A percentile compares a stretch with the other conserved stretches of the same genome.
These are phyloP conservation scores for Meandrina meandrites DNA, from an alignment of 92 coral and sea anemone species.

Conservation along the genomic window DNA sequence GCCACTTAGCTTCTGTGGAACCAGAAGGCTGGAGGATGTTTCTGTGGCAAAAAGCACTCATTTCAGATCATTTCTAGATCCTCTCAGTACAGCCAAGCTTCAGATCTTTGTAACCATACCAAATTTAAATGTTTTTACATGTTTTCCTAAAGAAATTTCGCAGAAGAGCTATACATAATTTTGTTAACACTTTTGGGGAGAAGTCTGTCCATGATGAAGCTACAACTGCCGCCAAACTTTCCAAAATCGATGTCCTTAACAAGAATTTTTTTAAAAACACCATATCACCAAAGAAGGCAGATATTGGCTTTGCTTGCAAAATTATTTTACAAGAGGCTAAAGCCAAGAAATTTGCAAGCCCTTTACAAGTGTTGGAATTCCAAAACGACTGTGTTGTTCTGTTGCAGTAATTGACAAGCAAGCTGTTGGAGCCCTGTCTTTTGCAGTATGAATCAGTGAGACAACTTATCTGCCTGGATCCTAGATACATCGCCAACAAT, in stretches of 20 bases:
- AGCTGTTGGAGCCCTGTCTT: slow-evolving; percentile 48
- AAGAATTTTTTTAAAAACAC: slow-evolving; percentile 44
- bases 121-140: slow-evolving; percentile 37
- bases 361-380: slow-evolving; percentile 42
- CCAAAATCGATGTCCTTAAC: slow-evolving; percentile 36
- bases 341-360: slow-evolving; percentile 44
- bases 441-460: slow-evolving; percentile 43
- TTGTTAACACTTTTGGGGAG: slow-evolving; percentile 37
- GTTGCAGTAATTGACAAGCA: slow-evolving; percentile 37
- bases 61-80: slow-evolving; percentile 46
- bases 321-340: slow-evolving; percentile 35
- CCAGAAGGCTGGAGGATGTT: too few relatives aligned
- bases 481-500: too few relatives aligned
- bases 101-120: slow-evolving; percentile 53
- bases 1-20: too few relatives aligned
- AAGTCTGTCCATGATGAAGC: slow-evolving; percentile 41
- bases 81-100: slow-evolving; percentile 43
- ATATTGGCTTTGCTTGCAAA: too few relatives aligned
- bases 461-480: slow-evolving; percentile 50
- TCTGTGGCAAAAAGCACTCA: slow-evolving; percentile 56
- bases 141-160: slow-evolving; percentile 39
- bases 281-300: slow-evolving; percentile 32
- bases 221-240: slow-evolving; percentile 39
- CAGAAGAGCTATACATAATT: slow-evolving; percentile 48
- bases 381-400: slow-evolving; percentile 41